phyloP scores from a whole-genome alignment of 2,888 invertebrate species.

The Disparrhopalites patrizii region DNA sequence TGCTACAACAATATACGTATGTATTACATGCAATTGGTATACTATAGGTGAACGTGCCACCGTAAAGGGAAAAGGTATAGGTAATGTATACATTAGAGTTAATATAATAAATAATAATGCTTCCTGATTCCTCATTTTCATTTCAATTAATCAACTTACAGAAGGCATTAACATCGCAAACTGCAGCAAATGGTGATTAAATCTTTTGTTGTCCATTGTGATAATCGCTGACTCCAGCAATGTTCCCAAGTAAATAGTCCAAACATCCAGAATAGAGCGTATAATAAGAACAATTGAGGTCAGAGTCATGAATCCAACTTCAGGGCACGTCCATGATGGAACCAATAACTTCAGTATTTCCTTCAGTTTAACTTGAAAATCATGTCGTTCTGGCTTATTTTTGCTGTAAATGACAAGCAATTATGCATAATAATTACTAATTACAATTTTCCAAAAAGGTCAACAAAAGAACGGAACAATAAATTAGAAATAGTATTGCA shows the following conservation, averaged over 20 bases:
- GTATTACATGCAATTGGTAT: too few species aligned
- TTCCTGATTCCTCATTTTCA: too few species aligned
- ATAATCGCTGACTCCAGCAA: conserved; percentile 72
- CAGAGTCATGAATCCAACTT: conserved; percentile 67
- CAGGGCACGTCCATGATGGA: conserved; percentile 72
- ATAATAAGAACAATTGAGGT: conserved; percentile 78
- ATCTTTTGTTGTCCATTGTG: conserved; percentile 32
- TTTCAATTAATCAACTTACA: conserved; percentile 15
- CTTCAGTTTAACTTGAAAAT: conserved; percentile 33
- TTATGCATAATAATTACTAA: not conserved
- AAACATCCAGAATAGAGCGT: conserved; percentile 91
- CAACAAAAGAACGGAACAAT: too few species aligned
- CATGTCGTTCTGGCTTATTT: conserved; percentile 17
- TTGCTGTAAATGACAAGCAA: conserved; percentile 17
- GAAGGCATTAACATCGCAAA: conserved; percentile 47
- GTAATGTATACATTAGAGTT: too few species aligned
- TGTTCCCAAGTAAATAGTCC: conserved; percentile 94
- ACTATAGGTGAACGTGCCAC: too few species aligned
- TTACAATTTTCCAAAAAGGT: not conserved
- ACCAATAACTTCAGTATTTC: conserved; percentile 63
- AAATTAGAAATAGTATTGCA: too few species aligned
- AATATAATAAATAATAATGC: too few species aligned
- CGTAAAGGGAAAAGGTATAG: too few species aligned
- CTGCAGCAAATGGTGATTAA: conserved; percentile 37
- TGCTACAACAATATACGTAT: too few species aligned